Evolutionary conservation across 2,113 vertebrate species (phyloP), one percentile per base, ranked within the genome.

Genomic region (Nesogale talazaci): DNA sequence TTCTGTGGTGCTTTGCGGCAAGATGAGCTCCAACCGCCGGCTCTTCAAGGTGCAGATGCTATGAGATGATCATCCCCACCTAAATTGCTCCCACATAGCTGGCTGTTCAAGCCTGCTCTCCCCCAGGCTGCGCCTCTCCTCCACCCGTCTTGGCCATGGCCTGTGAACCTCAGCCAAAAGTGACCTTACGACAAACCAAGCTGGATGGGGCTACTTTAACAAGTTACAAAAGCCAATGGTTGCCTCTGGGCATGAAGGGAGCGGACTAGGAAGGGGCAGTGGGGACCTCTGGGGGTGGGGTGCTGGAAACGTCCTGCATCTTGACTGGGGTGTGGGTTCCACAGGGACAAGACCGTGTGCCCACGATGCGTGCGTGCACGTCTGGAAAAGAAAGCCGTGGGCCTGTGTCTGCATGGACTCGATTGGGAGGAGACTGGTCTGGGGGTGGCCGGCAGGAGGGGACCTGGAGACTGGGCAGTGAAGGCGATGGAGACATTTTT

Each of bases 121-220:
- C 2, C 12, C 38, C 63, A 52, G 9, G 46, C 10, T 12, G 1
- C 46, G 10, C 46, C 46, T 52, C 46, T 52, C 46, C 14, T 52
- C 46, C 46, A 52, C 46, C 9, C 2, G 46, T 12, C 46, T 52
- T 52, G 46, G 46, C 46, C 46, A 5, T 52, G 61, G 31, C 23
- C 52, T 82, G 38, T 31, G 83, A 46, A 36, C 67, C 29, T 81
- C 70, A 70, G 61, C 31, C 20, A 80, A 76, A 46, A 10, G 65
- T 40, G 75, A 40, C 46, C 46, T 93, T 84, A 80, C 59, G 56
- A 72, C 57, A 90, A 88, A 67, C 83, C 69, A 69, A 86, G 56
- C 40, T 63, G 1, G 25, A 23, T 63, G 61, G 20, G 61, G 23
- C 61, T 63, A 63, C 61, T 25, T 63, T 63, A 25, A 52, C 46